These are phyloP conservation scores for Palloptera scutellata DNA, from an alignment of 2,888 invertebrate species.

Conservation along the genomic window DNA sequence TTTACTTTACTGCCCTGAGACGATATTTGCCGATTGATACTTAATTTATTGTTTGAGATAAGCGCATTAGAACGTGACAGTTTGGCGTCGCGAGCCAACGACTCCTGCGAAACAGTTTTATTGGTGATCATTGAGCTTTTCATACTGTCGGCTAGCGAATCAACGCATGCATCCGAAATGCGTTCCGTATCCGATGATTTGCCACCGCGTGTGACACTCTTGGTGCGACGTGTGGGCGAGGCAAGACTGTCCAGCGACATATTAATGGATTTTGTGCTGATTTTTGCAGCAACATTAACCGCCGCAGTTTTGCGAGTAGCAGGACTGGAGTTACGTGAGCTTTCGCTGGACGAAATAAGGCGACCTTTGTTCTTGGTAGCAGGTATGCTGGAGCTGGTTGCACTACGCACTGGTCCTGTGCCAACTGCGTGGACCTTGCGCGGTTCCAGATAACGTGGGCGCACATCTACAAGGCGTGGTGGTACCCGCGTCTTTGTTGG, in stretches of 20 bases:
- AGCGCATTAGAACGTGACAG: conserved; percentile 57
- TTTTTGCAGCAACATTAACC: conserved; percentile 38
- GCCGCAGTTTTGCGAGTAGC: conserved; percentile 50
- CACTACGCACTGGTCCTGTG: conserved; percentile 53
- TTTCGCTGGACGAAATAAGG: conserved; percentile 64
- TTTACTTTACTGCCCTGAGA: conserved; percentile 5
- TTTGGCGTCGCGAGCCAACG: conserved; percentile 50
- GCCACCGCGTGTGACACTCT: conserved; percentile 35
- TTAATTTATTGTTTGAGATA: conserved; percentile 42
- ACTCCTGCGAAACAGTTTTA: conserved; percentile 63
- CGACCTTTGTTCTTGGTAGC: conserved; percentile 49
- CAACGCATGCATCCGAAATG: conserved; percentile 55
- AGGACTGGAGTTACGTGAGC: conserved; percentile 59
- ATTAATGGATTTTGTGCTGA: conserved; percentile 60
- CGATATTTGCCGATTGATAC: conserved; percentile 25
- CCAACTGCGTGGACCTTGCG: conserved; percentile 54
- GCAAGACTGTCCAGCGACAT: conserved; percentile 62
- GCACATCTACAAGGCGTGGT: conserved; percentile 57
- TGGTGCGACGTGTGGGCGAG: conserved; percentile 54
- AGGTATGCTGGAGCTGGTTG: conserved; percentile 60
- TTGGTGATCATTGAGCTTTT: conserved; percentile 63
- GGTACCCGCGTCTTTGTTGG: conserved; percentile 36
- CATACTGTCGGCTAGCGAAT: conserved; percentile 63
- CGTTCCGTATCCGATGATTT: conserved; percentile 42
- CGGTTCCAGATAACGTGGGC: conserved; percentile 73